Base-by-base conservation (phyloP, 2,888 invertebrate genomes). In the Xestia xanthographa region DNA sequence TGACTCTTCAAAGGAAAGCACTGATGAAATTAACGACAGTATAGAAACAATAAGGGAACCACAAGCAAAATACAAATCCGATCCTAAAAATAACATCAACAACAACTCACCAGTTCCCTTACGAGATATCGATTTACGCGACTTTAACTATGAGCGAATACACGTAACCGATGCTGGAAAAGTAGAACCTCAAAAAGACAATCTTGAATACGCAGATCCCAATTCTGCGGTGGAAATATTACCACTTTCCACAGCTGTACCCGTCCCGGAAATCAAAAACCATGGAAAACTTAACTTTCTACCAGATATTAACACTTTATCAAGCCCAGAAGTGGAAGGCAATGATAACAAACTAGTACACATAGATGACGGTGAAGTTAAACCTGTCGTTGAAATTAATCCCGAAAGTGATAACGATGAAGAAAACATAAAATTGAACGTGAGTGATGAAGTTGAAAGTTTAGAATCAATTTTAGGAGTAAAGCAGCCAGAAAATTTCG, bases 311-410 rank as follows among this genome's bases (percentile, higher is more conserved):
- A 81, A 77, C 4, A 62, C 34, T 62, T 53, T 77, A 56, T 34
- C 50, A 60, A 71, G 41, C 17, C 66, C 71, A 48, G 56, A 84
- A 58, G 86, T 82, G 26, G 88, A 90, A 76, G 81, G 72, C 17
- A 87, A 81, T 76, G 86, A 89, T 73, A 89, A 89, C 66, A 86
- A 86, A 79, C 90, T 90, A 66, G 86, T 91, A 60, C 88, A 90
- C 48, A 92, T 94, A 67, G 94, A 95, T 83, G 94, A 95, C 58
- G 95, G 91, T 43, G 95, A 95, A 91, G 90, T 95, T 3, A 95
- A 93, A 87, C 96, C 96, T 62, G 96, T 96, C 14, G 92, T 95
- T 34, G 96, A 96, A 92, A 91, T 94, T 34, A 93, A 93, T 83
- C 88, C 89, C 63, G 94, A 95, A 80, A 88, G 84, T 69, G 91